Base-by-base conservation (phyloP, 2,797 vertebrate genomes). In the Xiphorhynchus erythropygius region DNA sequence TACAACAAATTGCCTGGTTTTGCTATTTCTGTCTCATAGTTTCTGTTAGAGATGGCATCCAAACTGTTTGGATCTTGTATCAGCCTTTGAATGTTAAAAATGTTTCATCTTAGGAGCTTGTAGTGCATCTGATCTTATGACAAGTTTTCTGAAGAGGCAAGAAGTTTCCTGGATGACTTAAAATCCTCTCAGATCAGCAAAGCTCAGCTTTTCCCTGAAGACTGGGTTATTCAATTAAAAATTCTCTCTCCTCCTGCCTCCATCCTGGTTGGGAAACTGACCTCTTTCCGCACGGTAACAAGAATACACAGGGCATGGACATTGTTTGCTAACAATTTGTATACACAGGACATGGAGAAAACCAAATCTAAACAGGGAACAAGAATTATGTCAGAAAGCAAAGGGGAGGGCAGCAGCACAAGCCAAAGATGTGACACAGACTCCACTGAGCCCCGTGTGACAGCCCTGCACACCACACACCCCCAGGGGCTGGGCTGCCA, bases 391-490 rank as follows among this genome's bases (percentile, higher is more conserved):
- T 30, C 67, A 76, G 35, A 77, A 88, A 70, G 47, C 49, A 69
- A 80, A 81, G 24, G 7, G 37, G 14, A 81, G 24, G 63, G 52
- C 63, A 77, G 63, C 62, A 85, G 64, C 15, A 68, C 25, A 75
- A 77, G 37, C 6, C 47, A 39, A 50, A 80, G 37, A 41, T 19
- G 41, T 10, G 18, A 63, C 4, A 52, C 10, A 70, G 65, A 32
- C 21, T 50, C 32, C 33, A 2, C 8, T 1, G 39, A 93, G 39
- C 69, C 44, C 35, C 1, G 0, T 4, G 2, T 28, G 35, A 89
- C 50, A 82, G 23, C 32, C 35, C 73, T 65, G 37, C 42, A 57
- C 23, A 6, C 9, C 6, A 23, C 42, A 30, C 0, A 0, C 53
- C 77, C n/a, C 63, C 1, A 1, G 47, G 52, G 47, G 46, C 52